These are phyloP conservation scores for Spialia ferax DNA, from an alignment of 2,888 invertebrate genomes.

Conservation along the genomic window DNA sequence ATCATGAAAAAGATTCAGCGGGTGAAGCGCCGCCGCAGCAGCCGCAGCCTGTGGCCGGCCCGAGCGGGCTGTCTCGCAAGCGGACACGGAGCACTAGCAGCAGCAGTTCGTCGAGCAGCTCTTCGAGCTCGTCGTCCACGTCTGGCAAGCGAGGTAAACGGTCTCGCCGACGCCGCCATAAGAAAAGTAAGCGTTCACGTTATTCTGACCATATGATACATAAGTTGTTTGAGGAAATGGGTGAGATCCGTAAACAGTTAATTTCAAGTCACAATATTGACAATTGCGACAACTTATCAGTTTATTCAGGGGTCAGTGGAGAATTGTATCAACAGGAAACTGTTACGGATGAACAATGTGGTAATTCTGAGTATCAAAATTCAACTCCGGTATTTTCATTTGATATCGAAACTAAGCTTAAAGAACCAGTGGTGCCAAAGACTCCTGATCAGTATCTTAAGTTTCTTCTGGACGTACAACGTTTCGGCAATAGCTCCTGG, in stretches of 20 bases:
- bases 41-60: neutral
- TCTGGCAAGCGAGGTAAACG: neutral
- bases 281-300: neutral
- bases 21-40: neutral
- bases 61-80: neutral
- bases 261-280: neutral
- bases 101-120: neutral
- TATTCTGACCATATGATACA: neutral
- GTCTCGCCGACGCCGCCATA: neutral
- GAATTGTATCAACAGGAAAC: too few species aligned
- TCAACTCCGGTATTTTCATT: too few species aligned
- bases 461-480: too few species aligned
- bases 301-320: neutral
- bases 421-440: too few species aligned
- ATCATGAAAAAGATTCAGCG: conserved; percentile 1
- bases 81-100: neutral
- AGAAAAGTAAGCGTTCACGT: conserved; percentile 1
- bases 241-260: conserved; percentile 4
- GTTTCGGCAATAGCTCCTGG: too few species aligned
- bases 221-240: neutral
- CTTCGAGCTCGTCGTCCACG: neutral
- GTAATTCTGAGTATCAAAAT: too few species aligned
- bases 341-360: too few species aligned
- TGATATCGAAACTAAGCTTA: too few species aligned
- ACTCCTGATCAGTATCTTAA: too few species aligned